phyloP scores from a whole-genome alignment of 1,140 invertebrate species.

The Philopotamus ludificatus region DNA sequence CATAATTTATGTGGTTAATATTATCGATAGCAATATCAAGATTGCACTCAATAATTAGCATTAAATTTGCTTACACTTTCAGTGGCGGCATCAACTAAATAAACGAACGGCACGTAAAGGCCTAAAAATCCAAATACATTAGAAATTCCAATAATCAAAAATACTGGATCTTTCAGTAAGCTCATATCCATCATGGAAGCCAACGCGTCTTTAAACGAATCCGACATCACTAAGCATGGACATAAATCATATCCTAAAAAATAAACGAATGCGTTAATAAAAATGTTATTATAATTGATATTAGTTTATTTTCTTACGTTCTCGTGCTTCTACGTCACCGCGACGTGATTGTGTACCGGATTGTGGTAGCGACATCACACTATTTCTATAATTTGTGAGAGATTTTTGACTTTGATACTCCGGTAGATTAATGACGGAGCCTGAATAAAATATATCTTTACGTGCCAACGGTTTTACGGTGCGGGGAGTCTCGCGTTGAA shows the following conservation, averaged over 20 bases:
- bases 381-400: constrained; percentile 81
- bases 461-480: constrained; percentile 90
- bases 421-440: constrained; percentile 86
- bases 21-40: neutral
- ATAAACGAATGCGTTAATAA: neutral
- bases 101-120: constrained; percentile 94
- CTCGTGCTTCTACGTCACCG: constrained; percentile 66
- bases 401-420: constrained; percentile 92
- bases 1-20: neutral
- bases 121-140: constrained; percentile 91
- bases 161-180: constrained; percentile 86
- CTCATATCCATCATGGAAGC: constrained; percentile 93
- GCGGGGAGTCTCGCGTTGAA: constrained; percentile 60
- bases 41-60: neutral
- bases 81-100: constrained; percentile 71
- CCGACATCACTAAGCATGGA: constrained; percentile 74
- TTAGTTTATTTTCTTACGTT: constrained; percentile 58
- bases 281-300: neutral
- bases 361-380: constrained; percentile 75
- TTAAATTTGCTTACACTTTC: neutral
- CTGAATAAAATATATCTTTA: constrained; percentile 98
- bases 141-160: constrained; percentile 89
- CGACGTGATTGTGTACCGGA: constrained; percentile 57
- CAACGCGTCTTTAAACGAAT: constrained; percentile 78
- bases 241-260: constrained; percentile 67